Conservation (phyloP, 2,797 vertebrate species). For the Darevskia nairensis region DNA sequence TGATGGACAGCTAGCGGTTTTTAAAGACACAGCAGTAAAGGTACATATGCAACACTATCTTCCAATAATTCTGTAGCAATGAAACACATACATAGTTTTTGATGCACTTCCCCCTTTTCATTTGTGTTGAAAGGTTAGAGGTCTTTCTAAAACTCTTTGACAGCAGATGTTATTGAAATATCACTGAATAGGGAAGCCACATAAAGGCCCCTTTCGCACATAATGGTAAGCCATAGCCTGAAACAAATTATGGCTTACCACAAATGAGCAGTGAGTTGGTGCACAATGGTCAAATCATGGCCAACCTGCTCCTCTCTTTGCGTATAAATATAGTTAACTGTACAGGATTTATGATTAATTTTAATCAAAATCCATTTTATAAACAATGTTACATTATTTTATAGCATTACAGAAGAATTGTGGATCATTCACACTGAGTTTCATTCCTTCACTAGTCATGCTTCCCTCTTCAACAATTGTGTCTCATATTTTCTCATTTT, state of each 20-base stretch:
- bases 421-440: not conserved
- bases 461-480: not conserved
- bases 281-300: no score
- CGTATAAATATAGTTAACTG: not conserved
- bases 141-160: not conserved
- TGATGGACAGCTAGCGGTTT: conserved; percentile 88
- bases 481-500: not conserved
- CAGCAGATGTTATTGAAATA: not conserved
- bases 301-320: no score
- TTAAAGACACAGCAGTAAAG: conserved; percentile 90
- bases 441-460: not conserved
- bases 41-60: conserved; percentile 73
- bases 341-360: not conserved
- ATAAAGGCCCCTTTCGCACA: not conserved
- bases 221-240: no score
- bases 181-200: not conserved
- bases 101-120: conserved; percentile 15
- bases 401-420: not conserved
- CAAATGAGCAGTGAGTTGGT: no score
- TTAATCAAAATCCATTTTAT: not conserved
- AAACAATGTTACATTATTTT: not conserved
- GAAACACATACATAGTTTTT: conserved; percentile 45
- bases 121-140: not conserved
- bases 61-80: not conserved
- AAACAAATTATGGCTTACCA: no score